phyloP scores from a whole-genome alignment of 2,797 vertebrate species.

The Sebastes miniatus region DNA sequence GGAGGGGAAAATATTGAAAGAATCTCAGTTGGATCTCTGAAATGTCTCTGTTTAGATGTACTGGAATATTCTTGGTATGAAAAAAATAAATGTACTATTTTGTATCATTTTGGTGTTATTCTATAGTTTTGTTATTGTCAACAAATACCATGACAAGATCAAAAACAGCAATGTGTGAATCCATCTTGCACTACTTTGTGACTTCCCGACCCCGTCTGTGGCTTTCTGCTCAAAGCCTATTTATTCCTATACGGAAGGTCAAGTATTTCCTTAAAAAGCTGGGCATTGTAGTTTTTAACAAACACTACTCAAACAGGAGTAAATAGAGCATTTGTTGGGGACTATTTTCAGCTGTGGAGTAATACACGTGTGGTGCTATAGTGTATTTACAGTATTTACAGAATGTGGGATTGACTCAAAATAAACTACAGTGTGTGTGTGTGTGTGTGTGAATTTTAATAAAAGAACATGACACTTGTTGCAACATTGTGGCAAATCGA shows the following conservation, averaged over 20 bases:
- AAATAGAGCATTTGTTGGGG: neutral
- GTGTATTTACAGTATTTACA: neutral
- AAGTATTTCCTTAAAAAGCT: neutral
- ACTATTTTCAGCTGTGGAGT: slow-evolving; percentile 13
- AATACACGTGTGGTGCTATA: neutral
- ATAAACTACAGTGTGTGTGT: neutral
- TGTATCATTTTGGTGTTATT: neutral
- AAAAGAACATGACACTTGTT: neutral
- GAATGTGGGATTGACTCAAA: neutral
- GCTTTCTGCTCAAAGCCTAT: neutral
- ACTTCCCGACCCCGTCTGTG: neutral
- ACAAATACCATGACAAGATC: neutral
- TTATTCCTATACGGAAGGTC: neutral
- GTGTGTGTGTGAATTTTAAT: neutral
- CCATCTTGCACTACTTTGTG: neutral
- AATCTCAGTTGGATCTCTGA: slow-evolving; percentile 13
- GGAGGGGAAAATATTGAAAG: slow-evolving; percentile 53
- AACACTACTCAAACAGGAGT: neutral
- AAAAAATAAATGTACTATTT: neutral
- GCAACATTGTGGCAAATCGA: neutral
- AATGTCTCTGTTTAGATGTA: slow-evolving; percentile 1
- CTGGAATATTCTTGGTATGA: neutral
- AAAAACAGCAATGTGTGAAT: neutral
- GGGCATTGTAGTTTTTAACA: neutral
- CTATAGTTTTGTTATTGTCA: neutral